Evolutionary conservation across 2,797 vertebrate genomes (phyloP), one percentile per base, ranked within the genome.

Genomic region (Spinus olivaceus): DNA sequence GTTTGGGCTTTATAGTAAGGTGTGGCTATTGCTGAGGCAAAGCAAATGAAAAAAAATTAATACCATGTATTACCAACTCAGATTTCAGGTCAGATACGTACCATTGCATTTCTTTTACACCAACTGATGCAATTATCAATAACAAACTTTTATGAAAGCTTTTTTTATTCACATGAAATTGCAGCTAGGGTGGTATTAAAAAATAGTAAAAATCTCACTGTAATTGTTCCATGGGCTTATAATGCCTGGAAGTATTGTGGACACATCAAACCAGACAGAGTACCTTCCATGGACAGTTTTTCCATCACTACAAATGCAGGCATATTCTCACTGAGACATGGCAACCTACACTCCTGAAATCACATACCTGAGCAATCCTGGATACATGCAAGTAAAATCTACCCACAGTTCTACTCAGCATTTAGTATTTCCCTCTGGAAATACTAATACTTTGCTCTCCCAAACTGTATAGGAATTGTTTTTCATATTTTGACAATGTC

Each of bases 401-500:
- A 64, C 22, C 17, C 14, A 50, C 27, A 47, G 15, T 21, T 82
- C 41, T 63, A 42, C 32, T 74, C 12, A 9, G 32, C 24, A 39
- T 80, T 88, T 39, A 47, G 12, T 69, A 42, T 92, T 91, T 84
- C 61, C 35, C 20, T 80, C 39, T 42, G 32, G 27, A 74, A 10
- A 35, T 10, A 35, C 9, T 10, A 35, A 88, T 50, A 14, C 56
- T 92, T 82, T 24, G 20, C 59, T 53, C 18, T 72, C 46, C 8
- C 12, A 27, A 82, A 81, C 30, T 32, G 1, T 49, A 49, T 5
- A 56, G 15, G 60, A 76, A 88, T 71, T 51, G 42, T 12, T 51
- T 86, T 88, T 44, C 61, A 86, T 60, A 90, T 49, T 60, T 77
- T 8, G 13, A 95, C 39, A 66, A 64, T n/a, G 33, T 91, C n/a